Evolutionary conservation across 2,888 invertebrate species (phyloP).

Genomic region (Ligdia adustata): DNA sequence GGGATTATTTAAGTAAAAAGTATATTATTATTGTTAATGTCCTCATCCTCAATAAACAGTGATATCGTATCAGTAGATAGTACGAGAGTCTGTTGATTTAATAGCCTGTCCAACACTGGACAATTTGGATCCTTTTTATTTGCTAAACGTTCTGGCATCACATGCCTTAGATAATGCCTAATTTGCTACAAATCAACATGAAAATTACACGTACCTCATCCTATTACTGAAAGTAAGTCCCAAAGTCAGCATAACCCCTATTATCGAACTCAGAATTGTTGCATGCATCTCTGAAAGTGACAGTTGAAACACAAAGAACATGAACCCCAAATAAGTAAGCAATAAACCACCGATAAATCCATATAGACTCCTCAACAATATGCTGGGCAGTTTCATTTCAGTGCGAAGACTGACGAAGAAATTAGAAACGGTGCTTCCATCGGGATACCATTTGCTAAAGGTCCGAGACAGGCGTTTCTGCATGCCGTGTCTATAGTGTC

Average conservation of each 20-base stretch:
- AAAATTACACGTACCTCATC: slow-evolving; percentile 53
- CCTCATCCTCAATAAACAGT: no score
- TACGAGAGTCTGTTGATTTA: no score
- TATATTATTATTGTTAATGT: no score
- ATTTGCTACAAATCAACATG: neutral
- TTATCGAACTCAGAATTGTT: slow-evolving; percentile 84
- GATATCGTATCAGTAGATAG: no score
- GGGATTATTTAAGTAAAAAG: no score
- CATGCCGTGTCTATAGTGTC: slow-evolving; percentile 66
- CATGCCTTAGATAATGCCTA: neutral
- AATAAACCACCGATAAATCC: slow-evolving; percentile 87
- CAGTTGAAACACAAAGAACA: slow-evolving; percentile 87
- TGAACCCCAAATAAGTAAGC: slow-evolving; percentile 86
- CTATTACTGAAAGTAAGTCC: slow-evolving; percentile 87
- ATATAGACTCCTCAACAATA: slow-evolving; percentile 84
- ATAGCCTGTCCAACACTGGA: no score
- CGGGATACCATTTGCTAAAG: slow-evolving; percentile 65
- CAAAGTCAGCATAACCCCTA: slow-evolving; percentile 86
- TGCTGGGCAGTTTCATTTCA: slow-evolving; percentile 82
- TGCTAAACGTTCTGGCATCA: no score
- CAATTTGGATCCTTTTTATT: no score
- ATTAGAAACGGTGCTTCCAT: slow-evolving; percentile 59
- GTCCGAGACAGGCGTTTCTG: slow-evolving; percentile 65
- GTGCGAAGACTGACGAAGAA: slow-evolving; percentile 60
- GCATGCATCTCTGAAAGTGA: slow-evolving; percentile 85